Base-by-base conservation (phyloP, 1,140 invertebrate species). In the Cydia pomonella region DNA sequence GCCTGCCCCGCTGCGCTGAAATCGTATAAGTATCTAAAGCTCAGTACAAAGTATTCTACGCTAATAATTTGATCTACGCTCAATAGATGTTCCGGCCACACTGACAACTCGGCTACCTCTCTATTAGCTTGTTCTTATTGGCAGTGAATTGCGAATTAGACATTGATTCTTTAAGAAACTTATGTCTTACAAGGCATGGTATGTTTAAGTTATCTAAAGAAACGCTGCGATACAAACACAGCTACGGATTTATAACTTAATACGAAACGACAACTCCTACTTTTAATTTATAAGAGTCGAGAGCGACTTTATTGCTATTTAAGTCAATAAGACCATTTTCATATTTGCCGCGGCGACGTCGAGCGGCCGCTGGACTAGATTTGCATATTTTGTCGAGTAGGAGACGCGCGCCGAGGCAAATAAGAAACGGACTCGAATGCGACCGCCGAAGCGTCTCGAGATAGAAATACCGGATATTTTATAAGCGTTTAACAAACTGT, bases 31-130 rank as follows among this genome's bases (percentile, higher is more conserved):
- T 69, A 69, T 77, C 84, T 90, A 87, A 85, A 87, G 87, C 87
- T 86, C 87, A 78, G 81, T 87, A 85, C 81, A 84, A 59, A 76
- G 74, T 72, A 76, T 50, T 76, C 87, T 91, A 90, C 82, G 75
- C 84, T 89, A 90, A 84, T 87, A 90, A 84, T 75, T 85, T 78
- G 84, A 81, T 84, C 83, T 88, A 87, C 75, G 83, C 83, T 84
- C 81, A 79, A 83, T 82, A 83, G 75, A 73, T 76, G 75, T 50
- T 74, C 81, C 80, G 83, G 79, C 81, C 85, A 83, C 82, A 87
- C 81, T 87, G 88, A 86, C 87, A 90, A 89, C 89, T 85, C 81
- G 83, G 83, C 53, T 75, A 75, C 79, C 62, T 77, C 38, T 74
- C 27, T 74, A 77, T 73, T 59, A 72, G 27, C 25, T 64, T 75